These are phyloP conservation scores for Creontiades dilutus DNA, from an alignment of 2,888 invertebrate genomes.

Conservation along the genomic window DNA sequence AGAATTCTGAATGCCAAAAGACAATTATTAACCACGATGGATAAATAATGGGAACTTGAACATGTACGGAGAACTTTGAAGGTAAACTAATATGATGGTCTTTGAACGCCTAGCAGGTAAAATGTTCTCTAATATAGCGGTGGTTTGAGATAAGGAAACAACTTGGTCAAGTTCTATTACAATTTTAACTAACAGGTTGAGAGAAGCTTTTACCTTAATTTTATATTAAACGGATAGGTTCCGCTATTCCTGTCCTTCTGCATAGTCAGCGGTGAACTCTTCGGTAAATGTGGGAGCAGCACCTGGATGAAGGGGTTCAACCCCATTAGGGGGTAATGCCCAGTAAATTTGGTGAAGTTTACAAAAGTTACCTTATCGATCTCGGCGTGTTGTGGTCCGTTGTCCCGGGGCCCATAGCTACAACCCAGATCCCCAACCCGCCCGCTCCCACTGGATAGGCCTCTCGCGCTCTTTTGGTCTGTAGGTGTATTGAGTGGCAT, in stretches of 20 bases:
- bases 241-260: background rate
- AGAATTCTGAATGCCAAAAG: no score
- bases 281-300: background rate
- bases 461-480: background rate
- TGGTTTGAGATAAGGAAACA: no score
- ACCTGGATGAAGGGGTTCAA: background rate
- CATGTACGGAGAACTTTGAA: no score
- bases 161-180: no score
- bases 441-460: background rate
- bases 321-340: background rate
- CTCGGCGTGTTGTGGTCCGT: conserved; percentile 42
- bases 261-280: background rate
- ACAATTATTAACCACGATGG: no score
- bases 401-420: conserved; percentile 37
- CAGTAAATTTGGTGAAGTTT: conserved; percentile 40
- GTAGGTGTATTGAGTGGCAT: background rate
- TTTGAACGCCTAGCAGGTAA: no score
- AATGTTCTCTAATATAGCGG: no score
- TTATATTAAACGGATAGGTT: background rate
- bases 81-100: no score
- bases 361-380: conserved; percentile 33
- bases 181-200: no score
- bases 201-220: no score
- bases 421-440: conserved; percentile 1
- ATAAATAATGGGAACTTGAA: no score